A percentile compares a stretch with the other conserved stretches of the same genome.
phyloP scores from a whole-genome alignment of 1,140 invertebrate species.

The Orius insidiosus region DNA sequence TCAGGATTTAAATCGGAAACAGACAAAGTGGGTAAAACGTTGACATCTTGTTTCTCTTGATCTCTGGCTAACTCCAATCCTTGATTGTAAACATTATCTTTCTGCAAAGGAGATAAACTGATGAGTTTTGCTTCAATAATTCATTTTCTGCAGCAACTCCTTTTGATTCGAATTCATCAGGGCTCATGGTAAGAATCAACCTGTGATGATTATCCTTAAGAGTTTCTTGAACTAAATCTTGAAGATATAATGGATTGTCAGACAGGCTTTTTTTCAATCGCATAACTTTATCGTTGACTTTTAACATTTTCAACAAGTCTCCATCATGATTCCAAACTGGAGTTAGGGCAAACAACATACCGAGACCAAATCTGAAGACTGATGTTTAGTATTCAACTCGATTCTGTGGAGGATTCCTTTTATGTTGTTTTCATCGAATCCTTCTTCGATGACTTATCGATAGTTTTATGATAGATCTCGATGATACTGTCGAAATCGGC shows the following conservation, averaged over 20 bases:
- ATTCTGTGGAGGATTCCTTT: conserved; percentile 74
- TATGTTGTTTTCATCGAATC: conserved; percentile 66
- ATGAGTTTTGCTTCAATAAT: conserved; percentile 46
- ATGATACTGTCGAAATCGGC: conserved; percentile 56
- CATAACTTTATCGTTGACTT: conserved; percentile 52
- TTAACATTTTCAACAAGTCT: conserved; percentile 48
- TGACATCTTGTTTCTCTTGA: conserved; percentile 55
- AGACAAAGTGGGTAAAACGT: conserved; percentile 61
- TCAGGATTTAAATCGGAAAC: conserved; percentile 51
- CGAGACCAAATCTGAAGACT: conserved; percentile 69
- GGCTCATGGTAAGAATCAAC: conserved; percentile 68
- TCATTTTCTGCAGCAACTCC: conserved; percentile 44
- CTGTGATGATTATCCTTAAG: conserved; percentile 67
- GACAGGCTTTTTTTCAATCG: conserved; percentile 34
- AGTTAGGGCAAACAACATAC: conserved; percentile 54
- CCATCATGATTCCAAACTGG: conserved; percentile 77
- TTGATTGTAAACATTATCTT: conserved; percentile 45
- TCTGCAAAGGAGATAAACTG: conserved; percentile 37
- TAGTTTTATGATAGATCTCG: conserved; percentile 52
- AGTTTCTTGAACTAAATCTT: conserved; percentile 60
- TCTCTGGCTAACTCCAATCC: conserved; percentile 52
- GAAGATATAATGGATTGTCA: conserved; percentile 47
- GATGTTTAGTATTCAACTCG: conserved; percentile 72
- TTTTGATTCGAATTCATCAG: conserved; percentile 61
- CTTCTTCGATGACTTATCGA: conserved; percentile 47